These are phyloP conservation scores for Leptura quadrifasciata DNA, from an alignment of 2,888 invertebrate genomes.

Conservation along the genomic window DNA sequence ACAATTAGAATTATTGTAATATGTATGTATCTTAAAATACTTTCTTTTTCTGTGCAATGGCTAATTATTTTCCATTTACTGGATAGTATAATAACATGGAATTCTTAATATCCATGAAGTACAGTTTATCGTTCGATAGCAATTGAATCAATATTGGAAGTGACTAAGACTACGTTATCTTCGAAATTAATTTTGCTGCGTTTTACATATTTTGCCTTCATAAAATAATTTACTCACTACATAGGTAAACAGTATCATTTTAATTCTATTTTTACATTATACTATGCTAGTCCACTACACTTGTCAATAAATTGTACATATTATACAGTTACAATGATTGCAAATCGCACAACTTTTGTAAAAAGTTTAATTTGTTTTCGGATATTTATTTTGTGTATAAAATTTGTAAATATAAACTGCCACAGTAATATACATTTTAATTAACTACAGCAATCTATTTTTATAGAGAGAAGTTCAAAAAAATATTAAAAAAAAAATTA, in stretches of 20 bases:
- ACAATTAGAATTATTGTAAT: no score
- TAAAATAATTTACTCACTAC: conserved; percentile 55
- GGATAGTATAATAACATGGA: no score
- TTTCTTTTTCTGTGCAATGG: no score
- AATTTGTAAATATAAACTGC: conserved; percentile 29
- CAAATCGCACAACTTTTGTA: conserved; percentile 72
- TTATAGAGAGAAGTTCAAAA: background rate
- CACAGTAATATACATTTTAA: conserved; percentile 1
- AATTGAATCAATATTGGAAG: no score
- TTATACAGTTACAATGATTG: conserved; percentile 73
- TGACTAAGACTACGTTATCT: no score
- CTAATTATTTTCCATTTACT: no score
- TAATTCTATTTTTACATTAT: conserved; percentile 62
- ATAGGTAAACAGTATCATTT: conserved; percentile 51
- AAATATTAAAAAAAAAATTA: background rate
- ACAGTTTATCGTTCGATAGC: conserved; percentile 19
- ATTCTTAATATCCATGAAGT: no score
- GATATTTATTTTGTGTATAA: conserved; percentile 39
- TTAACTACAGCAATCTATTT: conserved; percentile 11
- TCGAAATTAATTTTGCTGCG: conserved; percentile 60
- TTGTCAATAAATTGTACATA: conserved; percentile 70
- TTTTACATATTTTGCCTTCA: conserved; percentile 66
- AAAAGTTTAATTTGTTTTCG: conserved; percentile 58
- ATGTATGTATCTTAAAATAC: no score
- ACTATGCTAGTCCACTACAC: conserved; percentile 64